A percentile compares a stretch with the other conserved stretches of the same genome.
These are phyloP conservation scores for Antitype chi DNA, from an alignment of 2,888 invertebrate species.

Conservation along the genomic window DNA sequence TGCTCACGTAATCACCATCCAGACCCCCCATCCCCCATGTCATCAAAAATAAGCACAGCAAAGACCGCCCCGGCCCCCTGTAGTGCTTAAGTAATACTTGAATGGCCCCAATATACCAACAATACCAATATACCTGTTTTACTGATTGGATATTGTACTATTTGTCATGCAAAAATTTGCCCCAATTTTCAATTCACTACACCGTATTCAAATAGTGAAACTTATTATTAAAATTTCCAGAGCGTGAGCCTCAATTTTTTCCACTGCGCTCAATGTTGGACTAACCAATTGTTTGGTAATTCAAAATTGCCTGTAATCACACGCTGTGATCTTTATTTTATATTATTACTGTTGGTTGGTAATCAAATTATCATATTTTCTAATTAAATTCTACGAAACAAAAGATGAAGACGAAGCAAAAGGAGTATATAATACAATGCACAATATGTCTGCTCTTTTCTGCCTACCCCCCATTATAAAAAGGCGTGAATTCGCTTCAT, in stretches of 20 bases:
- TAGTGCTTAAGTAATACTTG: too few species aligned
- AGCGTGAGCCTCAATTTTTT: slow-evolving; percentile 72
- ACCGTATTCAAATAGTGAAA: slow-evolving; percentile 37
- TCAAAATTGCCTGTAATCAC: slow-evolving; percentile 81
- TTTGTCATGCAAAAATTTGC: too few species aligned
- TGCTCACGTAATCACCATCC: too few species aligned
- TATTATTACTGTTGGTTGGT: slow-evolving; percentile 75
- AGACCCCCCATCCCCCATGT: too few species aligned
- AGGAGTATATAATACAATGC: background rate
- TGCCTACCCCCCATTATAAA: background rate
- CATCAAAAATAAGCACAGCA: too few species aligned
- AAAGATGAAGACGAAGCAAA: background rate
- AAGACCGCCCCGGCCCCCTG: too few species aligned
- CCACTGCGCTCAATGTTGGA: slow-evolving; percentile 68
- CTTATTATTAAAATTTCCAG: slow-evolving; percentile 58
- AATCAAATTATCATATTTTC: slow-evolving; percentile 81
- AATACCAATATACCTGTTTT: too few species aligned
- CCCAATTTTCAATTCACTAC: slow-evolving; percentile 39
- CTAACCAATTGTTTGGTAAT: slow-evolving; percentile 79
- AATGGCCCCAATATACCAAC: too few species aligned
- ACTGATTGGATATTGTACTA: too few species aligned
- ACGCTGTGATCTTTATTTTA: slow-evolving; percentile 72
- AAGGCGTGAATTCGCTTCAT: background rate
- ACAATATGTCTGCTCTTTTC: background rate
- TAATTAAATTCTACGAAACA: background rate